These are phyloP conservation scores for Platycnemis pennipes DNA, from an alignment of 2,888 invertebrate species.

Conservation along the genomic window DNA sequence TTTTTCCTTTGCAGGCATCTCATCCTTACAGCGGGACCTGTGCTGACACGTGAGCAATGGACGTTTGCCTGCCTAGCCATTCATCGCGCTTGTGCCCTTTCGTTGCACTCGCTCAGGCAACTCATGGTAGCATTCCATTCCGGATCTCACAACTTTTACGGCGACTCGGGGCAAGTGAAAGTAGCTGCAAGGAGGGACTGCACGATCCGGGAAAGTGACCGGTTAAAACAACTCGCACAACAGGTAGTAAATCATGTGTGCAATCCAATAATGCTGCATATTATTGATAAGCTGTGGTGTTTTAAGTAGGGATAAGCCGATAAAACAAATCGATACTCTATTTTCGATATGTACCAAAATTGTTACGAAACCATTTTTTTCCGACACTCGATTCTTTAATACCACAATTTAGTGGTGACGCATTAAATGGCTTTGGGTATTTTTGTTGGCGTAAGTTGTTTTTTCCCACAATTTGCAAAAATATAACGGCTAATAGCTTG, in stretches of 20 bases:
- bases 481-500: too few relatives aligned
- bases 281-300: not conserved
- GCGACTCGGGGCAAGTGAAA: conserved; percentile 94
- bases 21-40: conserved; percentile 88
- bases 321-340: too few relatives aligned
- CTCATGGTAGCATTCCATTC: conserved; percentile 94
- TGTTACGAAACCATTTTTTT: too few relatives aligned
- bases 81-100: conserved; percentile 91
- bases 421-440: too few relatives aligned
- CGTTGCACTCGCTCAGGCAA: conserved; percentile 92
- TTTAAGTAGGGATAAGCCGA: not conserved
- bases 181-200: conserved; percentile 95
- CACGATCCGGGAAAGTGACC: conserved; percentile 90
- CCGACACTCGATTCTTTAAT: too few relatives aligned
- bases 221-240: conserved; percentile 93
- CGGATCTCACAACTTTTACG: conserved; percentile 96
- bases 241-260: conserved; percentile 83
- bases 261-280: too few relatives aligned
- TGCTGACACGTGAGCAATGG: conserved; percentile 92
- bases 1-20: conserved; percentile 83
- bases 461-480: too few relatives aligned
- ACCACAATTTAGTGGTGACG: too few relatives aligned
- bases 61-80: conserved; percentile 90
- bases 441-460: too few relatives aligned
- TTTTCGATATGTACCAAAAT: too few relatives aligned